These are phyloP conservation scores for Aurelia aurita complex sp. Pacific DNA, from an alignment of 30 jellyfish, hydroid and myxozoan genomes.

Conservation along the genomic window DNA sequence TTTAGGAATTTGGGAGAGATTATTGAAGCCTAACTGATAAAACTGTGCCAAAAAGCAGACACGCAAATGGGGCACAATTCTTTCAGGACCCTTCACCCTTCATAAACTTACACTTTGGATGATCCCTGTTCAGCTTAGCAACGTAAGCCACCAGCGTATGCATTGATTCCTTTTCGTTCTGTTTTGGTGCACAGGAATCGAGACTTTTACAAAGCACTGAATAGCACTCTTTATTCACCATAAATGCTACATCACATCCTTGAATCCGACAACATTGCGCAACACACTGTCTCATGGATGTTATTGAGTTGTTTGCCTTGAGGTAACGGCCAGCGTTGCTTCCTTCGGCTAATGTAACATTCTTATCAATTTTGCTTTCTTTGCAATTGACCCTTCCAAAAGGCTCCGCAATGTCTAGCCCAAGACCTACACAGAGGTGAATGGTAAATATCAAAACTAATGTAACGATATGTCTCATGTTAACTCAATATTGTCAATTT, in stretches of 20 bases:
- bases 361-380: constrained; percentile 83
- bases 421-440: constrained; percentile 15
- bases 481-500: no score
- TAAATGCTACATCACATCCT: constrained; percentile 92
- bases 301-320: constrained; percentile 72
- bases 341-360: constrained; percentile 88
- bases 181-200: constrained; percentile 93
- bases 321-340: constrained; percentile 80
- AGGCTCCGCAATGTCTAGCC: constrained; percentile 68
- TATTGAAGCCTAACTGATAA: no score
- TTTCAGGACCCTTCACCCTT: no score
- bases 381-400: constrained; percentile 71
- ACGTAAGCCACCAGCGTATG: constrained; percentile 78
- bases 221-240: constrained; percentile 79
- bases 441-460: no score
- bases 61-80: no score
- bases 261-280: constrained; percentile 85
- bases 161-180: constrained; percentile 39
- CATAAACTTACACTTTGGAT: constrained; percentile 38
- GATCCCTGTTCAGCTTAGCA: constrained; percentile 68
- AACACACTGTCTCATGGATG: constrained; percentile 83
- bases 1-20: no score
- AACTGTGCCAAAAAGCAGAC: no score
- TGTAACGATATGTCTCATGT: no score
- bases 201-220: constrained; percentile 81